These are phyloP conservation scores for Allobates femoralis DNA, from an alignment of 2,797 vertebrate species.

Conservation along the genomic window DNA sequence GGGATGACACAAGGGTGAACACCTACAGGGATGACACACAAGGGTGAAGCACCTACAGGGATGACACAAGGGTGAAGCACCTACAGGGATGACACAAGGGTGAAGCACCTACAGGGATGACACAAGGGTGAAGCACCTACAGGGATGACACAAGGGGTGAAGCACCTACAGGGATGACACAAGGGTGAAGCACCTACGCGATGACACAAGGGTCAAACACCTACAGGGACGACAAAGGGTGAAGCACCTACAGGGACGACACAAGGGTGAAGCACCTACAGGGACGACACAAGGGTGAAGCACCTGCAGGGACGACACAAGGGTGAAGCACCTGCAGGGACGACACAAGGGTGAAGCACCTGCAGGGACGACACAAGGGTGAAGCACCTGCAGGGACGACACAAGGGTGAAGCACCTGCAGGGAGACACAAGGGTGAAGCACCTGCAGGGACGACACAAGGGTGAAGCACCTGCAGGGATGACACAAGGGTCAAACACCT, in stretches of 20 bases:
- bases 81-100: neutral
- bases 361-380: neutral
- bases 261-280: neutral
- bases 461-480: neutral
- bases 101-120: neutral
- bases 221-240: neutral
- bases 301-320: neutral
- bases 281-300: neutral
- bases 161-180: neutral
- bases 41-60: too few relatives aligned
- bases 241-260: neutral
- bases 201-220: too few relatives aligned
- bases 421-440: too few relatives aligned
- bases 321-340: neutral
- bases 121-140: neutral
- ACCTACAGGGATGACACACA: too few relatives aligned
- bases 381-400: neutral
- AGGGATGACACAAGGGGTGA: too few relatives aligned
- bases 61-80: neutral
- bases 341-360: neutral
- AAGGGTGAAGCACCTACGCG: neutral
- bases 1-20: neutral
- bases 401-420: neutral
- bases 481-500: neutral
- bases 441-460: neutral